Evolutionary conservation across 2,113 vertebrate species (phyloP).

Genomic region (Hemiscyllium ocellatum): DNA sequence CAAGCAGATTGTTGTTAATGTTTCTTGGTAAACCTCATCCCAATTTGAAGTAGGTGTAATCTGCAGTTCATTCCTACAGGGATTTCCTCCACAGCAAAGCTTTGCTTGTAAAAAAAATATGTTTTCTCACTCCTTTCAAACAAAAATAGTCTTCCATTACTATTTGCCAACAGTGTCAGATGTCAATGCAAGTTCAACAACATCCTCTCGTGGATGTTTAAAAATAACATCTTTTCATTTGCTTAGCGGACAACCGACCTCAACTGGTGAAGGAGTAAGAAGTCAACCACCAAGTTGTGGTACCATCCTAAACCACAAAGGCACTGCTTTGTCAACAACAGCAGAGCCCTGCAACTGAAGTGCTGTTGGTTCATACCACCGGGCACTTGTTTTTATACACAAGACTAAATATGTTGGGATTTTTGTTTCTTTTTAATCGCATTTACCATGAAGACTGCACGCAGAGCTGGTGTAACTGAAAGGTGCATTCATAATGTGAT

Average conservation of each 20-base stretch:
- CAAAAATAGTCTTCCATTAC: background rate
- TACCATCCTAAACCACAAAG: constrained; percentile 2
- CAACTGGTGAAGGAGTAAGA: background rate
- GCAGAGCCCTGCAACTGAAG: background rate
- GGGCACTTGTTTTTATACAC: background rate
- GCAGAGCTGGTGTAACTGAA: background rate
- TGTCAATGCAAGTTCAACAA: background rate
- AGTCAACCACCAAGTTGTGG: background rate
- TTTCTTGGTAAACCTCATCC: background rate
- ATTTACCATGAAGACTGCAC: background rate
- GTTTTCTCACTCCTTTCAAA: background rate
- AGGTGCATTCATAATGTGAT: background rate
- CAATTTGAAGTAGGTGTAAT: background rate
- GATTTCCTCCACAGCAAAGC: background rate
- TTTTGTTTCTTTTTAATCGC: background rate
- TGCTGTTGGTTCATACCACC: background rate
- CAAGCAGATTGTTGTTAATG: background rate
- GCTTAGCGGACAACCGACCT: background rate
- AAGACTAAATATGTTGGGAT: background rate
- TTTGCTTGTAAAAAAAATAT: background rate
- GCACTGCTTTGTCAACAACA: background rate
- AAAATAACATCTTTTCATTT: background rate
- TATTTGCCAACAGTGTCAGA: constrained; percentile 8
- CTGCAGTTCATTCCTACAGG: background rate
- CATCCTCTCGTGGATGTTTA: background rate